phyloP scores from a whole-genome alignment of 2,797 vertebrate species.

The Centroberyx gerrardi region DNA sequence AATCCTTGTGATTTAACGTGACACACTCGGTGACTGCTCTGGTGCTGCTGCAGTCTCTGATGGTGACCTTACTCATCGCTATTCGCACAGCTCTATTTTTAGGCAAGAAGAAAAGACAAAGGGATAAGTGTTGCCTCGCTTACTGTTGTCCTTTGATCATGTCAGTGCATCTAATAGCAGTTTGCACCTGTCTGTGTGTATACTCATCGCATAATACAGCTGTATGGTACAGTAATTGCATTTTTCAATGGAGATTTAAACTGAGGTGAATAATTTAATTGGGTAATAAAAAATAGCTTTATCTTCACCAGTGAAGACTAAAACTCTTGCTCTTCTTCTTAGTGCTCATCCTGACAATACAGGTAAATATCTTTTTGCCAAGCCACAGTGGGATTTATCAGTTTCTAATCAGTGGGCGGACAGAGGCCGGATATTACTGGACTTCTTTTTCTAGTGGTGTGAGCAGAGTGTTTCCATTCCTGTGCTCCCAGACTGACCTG shows the following conservation, averaged over 20 bases:
- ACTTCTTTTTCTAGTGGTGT: constrained; percentile 49
- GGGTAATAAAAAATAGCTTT: not conserved
- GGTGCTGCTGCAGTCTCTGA: constrained; percentile 11
- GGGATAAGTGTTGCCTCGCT: not conserved
- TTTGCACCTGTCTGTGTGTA: not conserved
- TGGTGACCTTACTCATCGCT: constrained; percentile 29
- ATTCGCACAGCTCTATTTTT: constrained; percentile 43
- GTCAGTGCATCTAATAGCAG: not conserved
- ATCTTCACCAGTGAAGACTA: not conserved
- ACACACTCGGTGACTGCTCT: not conserved
- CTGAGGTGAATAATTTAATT: not conserved
- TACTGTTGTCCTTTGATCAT: not conserved
- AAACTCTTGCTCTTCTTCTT: not conserved
- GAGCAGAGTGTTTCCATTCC: constrained; percentile 53
- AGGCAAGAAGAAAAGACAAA: constrained; percentile 18
- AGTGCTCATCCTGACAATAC: constrained; percentile 4
- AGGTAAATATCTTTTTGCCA: constrained; percentile 13
- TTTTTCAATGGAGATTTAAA: not conserved
- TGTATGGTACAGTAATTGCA: not conserved
- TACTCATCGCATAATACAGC: not conserved
- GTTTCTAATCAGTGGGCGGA: constrained; percentile 32
- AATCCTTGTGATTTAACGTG: constrained; percentile 38
- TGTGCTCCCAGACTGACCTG: constrained; percentile 39
- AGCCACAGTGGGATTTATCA: constrained; percentile 48
- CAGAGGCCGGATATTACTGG: constrained; percentile 55